phyloP scores from a whole-genome alignment of 2,113 vertebrate genomes.

The Hystrix cristata region DNA sequence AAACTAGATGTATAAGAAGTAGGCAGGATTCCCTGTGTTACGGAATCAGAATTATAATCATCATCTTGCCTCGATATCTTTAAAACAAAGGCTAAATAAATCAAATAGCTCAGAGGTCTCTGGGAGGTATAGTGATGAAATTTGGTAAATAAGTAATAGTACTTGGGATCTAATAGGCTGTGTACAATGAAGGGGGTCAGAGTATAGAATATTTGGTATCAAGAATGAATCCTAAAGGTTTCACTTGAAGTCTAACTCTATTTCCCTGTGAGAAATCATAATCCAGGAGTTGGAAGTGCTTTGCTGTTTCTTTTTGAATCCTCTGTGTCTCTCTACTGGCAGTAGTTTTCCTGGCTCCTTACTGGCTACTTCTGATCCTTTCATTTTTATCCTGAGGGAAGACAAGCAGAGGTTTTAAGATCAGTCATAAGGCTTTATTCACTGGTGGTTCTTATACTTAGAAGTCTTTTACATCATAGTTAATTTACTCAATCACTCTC shows the following conservation, averaged over 20 bases:
- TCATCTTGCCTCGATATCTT: neutral
- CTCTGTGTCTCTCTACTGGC: neutral
- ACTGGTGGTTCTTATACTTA: neutral
- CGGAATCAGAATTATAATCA: neutral
- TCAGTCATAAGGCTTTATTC: neutral
- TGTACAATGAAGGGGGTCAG: neutral
- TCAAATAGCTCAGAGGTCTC: neutral
- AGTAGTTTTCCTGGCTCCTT: neutral
- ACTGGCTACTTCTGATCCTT: neutral
- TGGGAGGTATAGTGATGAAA: neutral
- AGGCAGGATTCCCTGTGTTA: neutral
- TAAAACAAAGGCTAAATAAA: neutral
- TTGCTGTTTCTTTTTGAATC: neutral
- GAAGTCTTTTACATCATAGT: neutral
- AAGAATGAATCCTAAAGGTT: neutral
- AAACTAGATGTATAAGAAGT: neutral
- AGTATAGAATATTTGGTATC: neutral
- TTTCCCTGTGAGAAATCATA: neutral
- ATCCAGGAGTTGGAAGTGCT: neutral
- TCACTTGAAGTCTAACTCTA: neutral
- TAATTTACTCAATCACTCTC: neutral
- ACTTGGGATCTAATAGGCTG: neutral
- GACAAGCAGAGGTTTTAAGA: neutral
- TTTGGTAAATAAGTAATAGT: slow-evolving; percentile 7
- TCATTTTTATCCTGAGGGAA: neutral